These are phyloP conservation scores for Poicephalus meyeri DNA, from an alignment of 2,113 vertebrate species.

Conservation along the genomic window DNA sequence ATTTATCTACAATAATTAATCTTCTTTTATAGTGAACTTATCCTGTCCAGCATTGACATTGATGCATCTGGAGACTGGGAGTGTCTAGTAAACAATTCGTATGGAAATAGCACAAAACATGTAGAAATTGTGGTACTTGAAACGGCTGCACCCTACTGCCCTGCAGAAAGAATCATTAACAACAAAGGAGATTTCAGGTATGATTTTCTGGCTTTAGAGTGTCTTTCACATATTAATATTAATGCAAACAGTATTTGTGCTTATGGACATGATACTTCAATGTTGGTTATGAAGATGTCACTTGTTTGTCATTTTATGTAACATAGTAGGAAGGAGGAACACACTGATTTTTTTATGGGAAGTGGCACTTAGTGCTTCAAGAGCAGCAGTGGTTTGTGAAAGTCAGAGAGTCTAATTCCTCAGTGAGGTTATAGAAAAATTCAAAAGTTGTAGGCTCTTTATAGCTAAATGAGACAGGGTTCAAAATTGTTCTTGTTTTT, in stretches of 20 bases:
- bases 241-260: not conserved
- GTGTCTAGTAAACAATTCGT: constrained; percentile 87
- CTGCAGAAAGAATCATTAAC: constrained; percentile 85
- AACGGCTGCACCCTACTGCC: constrained; percentile 85
- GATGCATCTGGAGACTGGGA: constrained; percentile 85
- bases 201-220: not conserved
- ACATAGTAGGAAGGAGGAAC: not conserved
- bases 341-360: not conserved
- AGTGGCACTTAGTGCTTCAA: not conserved
- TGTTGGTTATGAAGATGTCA: not conserved
- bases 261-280: not conserved
- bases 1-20: not conserved
- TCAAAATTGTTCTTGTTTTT: not conserved
- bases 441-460: not conserved
- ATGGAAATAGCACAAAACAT: constrained; percentile 83
- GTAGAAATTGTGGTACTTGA: constrained; percentile 91
- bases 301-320: not conserved
- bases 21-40: constrained; percentile 80
- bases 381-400: not conserved
- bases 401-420: not conserved
- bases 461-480: not conserved
- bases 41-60: constrained; percentile 86
- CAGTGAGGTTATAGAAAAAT: not conserved
- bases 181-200: constrained; percentile 94
- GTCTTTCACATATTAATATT: not conserved